Evolutionary conservation across 2,888 invertebrate genomes (phyloP), one percentile per base, ranked within the genome.

Genomic region (Gortyna flavago): DNA sequence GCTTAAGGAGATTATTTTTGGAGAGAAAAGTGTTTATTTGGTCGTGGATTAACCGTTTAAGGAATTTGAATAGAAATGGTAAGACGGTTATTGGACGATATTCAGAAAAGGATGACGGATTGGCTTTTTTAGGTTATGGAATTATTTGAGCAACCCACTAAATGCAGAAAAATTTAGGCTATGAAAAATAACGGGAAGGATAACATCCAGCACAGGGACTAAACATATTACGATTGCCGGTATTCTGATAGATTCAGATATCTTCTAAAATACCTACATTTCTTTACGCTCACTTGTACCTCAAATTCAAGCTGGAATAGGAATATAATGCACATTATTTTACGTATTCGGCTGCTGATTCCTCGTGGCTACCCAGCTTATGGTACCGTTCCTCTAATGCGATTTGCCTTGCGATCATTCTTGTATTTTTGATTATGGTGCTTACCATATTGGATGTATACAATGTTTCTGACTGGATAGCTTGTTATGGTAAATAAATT

Each of bases 271-370:
- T 29, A 38, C 29, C 29, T 13, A 44, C 9, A 69, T n/a, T 11
- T 77, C 18, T 25, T 25, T 21, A 18, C 32, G 64, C 70, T 80
- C 0, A 38, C 75, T 84, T 85, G 72, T 32, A 65, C 59, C 74
- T 67, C 69, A 75, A 79, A 68, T 69, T 68, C 81, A 72, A 59
- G 61, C 72, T 75, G 62, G 41, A 74, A 79, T 87, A 75, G 75
- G 87, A 85, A 81, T 85, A 87, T 81, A 85, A 80, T 78, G 80
- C 81, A 85, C 81, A 81, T 85, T 85, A 87, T 87, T 87, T 85
- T 85, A 87, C 79, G 78, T 87, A 87, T 85, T 87, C 73, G 81
- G 79, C 66, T 75, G 68, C 83, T 85, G 81, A 82, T 72, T 74
- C 64, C 65, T 29, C 11, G 41, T 54, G 32, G 76, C 72, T 69